A percentile compares a stretch with the other conserved stretches of the same genome.
phyloP scores from a whole-genome alignment of 2,113 vertebrate species.

The Apus apus region DNA sequence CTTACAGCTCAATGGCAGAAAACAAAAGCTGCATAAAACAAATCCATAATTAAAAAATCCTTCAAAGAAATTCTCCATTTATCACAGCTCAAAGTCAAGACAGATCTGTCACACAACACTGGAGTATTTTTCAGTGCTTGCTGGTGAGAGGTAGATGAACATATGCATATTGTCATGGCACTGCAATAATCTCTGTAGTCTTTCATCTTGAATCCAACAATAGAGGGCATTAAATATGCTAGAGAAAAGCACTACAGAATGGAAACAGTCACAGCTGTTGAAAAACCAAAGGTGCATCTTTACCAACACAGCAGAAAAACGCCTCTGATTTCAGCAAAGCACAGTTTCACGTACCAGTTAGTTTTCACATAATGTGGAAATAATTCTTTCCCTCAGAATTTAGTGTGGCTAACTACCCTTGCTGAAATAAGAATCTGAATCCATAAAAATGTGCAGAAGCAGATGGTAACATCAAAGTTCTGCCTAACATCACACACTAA shows the following conservation, averaged over 20 bases:
- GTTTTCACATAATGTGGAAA: neutral
- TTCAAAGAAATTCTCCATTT: neutral
- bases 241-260: neutral
- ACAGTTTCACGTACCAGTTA: neutral
- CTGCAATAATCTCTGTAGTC: neutral
- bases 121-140: neutral
- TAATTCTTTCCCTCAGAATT: neutral
- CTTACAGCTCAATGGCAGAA: neutral
- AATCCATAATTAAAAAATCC: neutral
- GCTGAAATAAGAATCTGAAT: neutral
- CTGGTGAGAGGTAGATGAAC: neutral
- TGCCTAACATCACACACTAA: neutral
- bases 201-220: neutral
- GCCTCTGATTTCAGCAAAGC: neutral
- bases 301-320: neutral
- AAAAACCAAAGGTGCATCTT: neutral
- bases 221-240: neutral
- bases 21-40: neutral
- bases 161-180: neutral
- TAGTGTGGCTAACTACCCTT: neutral
- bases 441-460: neutral
- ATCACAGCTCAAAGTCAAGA: slow-evolving; percentile 14
- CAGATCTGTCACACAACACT: neutral
- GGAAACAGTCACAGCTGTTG: neutral
- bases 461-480: neutral